Base-by-base conservation (phyloP, 2,888 invertebrate genomes). In the Chouioia cunea region DNA sequence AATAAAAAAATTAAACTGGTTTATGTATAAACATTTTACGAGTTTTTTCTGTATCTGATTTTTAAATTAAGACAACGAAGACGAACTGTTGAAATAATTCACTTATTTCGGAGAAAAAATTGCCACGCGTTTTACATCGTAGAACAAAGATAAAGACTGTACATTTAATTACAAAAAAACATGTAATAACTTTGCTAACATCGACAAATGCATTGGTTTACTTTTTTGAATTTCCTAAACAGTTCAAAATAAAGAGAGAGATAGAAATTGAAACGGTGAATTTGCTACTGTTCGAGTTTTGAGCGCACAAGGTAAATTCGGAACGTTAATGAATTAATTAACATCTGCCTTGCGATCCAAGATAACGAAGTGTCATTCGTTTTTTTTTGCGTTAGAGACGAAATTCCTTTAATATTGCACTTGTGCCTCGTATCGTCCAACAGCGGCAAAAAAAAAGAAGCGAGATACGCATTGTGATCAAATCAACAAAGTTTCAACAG, bases 1-100 rank as follows among this genome's bases (percentile, higher is more conserved):
- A 70, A 73, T 73, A 59, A 65, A 67, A 73, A 70, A 70, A 71
- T 67, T 54, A 65, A 70, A 60, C 57, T 22, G 20, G 43, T 70
- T 70, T 67, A 65, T 63, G 27, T 58, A 63, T 64, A 71, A 71
- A 65, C 57, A 67, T 70, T 66, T 65, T 58, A 72, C 62, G 27
- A 70, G 52, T 59, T 53, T 46, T 36, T 54, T 68, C 10, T 36
- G 36, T 36, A 52, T 57, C 44, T 46, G 14, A 15, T 54, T 22
- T 60, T 63, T 56, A 58, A 57, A 60, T 36, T 66, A 20, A 46
- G 20, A 59, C 58, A 70, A 58, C 58, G 23, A 73, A 73, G 48
- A 69, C 27, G 23, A 57, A 54, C 53, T 56, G 10, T 60, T 56
- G 54, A 50, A 53, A 70, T 47, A 36, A 36, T 58, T 62, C 48